Percentiles rank a stretch among this genome's conserved stretches.
Evolutionary conservation across 1,140 invertebrate genomes (phyloP).

Genomic region (Diprion similis): DNA sequence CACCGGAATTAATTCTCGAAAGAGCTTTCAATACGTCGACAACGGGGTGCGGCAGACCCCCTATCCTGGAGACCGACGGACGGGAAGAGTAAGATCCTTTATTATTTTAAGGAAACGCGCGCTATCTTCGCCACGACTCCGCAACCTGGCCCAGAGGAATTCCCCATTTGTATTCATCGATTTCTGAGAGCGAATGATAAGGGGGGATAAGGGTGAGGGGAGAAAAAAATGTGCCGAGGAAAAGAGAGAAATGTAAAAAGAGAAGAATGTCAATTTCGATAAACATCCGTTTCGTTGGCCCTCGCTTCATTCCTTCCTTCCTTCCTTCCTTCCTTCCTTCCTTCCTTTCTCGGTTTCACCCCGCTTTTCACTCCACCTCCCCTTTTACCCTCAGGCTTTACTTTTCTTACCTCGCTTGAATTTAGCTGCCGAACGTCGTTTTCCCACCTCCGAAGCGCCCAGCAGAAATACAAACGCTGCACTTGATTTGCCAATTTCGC

Average conservation of each 20-base stretch:
- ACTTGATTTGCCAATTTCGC: too few species aligned
- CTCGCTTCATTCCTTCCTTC: constrained; percentile 2
- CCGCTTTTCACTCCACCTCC: too few species aligned
- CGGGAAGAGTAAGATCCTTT: neutral
- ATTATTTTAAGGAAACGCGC: constrained; percentile 3
- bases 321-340: constrained; percentile 7
- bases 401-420: too few species aligned
- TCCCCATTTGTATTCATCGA: constrained; percentile 4
- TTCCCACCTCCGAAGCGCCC: too few species aligned
- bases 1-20: neutral
- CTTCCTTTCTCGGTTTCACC: neutral
- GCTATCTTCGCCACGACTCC: neutral
- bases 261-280: neutral
- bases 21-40: neutral
- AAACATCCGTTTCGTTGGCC: constrained; percentile 4
- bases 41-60: neutral
- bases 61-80: neutral
- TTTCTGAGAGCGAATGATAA: neutral
- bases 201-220: neutral
- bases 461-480: too few species aligned
- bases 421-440: too few species aligned
- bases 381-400: too few species aligned
- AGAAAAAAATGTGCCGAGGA: neutral
- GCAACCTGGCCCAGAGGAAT: neutral
- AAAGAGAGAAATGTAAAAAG: neutral